Percentiles rank a stretch among this genome's conserved stretches.
phyloP scores from a whole-genome alignment of 2,113 vertebrate species.

The Numenius arquata region DNA sequence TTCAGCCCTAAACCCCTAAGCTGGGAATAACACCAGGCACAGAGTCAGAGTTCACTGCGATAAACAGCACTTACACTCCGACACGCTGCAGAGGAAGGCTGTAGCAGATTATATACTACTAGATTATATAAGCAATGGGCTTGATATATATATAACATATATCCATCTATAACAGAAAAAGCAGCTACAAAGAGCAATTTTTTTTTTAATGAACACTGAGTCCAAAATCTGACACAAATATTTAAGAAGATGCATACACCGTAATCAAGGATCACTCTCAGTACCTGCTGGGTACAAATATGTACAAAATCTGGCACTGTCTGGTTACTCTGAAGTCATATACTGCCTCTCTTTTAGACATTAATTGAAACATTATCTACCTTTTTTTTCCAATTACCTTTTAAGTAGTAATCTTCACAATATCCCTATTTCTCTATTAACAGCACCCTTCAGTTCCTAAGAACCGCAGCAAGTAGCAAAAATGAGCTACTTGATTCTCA shows the following conservation, averaged over 20 bases:
- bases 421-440: background rate
- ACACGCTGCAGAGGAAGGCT: background rate
- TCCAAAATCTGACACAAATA: background rate
- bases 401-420: background rate
- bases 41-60: fast-evolving
- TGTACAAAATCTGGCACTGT: background rate
- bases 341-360: background rate
- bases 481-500: background rate
- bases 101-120: background rate
- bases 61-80: background rate
- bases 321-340: background rate
- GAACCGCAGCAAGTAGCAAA: background rate
- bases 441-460: background rate
- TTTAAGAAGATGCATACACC: background rate
- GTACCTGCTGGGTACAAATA: background rate
- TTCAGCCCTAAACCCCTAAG: background rate
- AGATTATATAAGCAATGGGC: background rate
- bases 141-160: background rate
- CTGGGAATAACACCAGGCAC: background rate
- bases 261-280: background rate
- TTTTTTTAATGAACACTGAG: background rate
- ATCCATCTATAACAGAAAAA: background rate
- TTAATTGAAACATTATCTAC: background rate
- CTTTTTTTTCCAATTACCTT: background rate
- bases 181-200: background rate